phyloP scores from a whole-genome alignment of 2,888 invertebrate species.

The Pristionchus entomophagus region DNA sequence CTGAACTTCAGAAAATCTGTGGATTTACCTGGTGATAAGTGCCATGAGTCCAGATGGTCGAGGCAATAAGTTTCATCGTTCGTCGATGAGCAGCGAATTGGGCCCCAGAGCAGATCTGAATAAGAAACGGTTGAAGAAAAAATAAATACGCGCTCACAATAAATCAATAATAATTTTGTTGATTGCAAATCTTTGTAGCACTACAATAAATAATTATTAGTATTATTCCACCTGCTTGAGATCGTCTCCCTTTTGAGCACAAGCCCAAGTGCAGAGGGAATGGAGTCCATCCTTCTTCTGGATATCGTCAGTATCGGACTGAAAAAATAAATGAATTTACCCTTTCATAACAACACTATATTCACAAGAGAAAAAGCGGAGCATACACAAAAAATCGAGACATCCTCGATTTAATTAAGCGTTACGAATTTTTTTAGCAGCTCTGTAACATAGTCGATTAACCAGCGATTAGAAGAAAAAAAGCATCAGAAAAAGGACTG shows the following conservation, averaged over 20 bases:
- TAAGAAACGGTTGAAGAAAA: background rate
- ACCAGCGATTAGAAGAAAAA: too few relatives aligned
- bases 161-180: too few relatives aligned
- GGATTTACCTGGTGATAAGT: too few relatives aligned
- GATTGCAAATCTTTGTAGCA: too few relatives aligned
- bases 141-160: too few relatives aligned
- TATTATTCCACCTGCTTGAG: background rate
- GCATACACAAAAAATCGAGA: background rate
- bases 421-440: background rate
- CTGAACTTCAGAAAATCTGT: too few relatives aligned
- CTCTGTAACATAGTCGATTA: background rate
- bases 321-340: background rate
- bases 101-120: background rate
- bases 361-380: background rate
- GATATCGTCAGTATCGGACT: background rate
- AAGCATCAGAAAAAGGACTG: background rate
- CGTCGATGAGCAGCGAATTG: background rate
- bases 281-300: background rate
- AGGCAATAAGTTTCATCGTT: background rate
- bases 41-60: too few relatives aligned
- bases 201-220: too few relatives aligned
- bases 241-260: background rate
- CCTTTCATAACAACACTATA: background rate
- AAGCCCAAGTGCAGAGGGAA: background rate
- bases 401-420: background rate